phyloP scores from a whole-genome alignment of 2,888 invertebrate species.

The Himalopsyche anomala region DNA sequence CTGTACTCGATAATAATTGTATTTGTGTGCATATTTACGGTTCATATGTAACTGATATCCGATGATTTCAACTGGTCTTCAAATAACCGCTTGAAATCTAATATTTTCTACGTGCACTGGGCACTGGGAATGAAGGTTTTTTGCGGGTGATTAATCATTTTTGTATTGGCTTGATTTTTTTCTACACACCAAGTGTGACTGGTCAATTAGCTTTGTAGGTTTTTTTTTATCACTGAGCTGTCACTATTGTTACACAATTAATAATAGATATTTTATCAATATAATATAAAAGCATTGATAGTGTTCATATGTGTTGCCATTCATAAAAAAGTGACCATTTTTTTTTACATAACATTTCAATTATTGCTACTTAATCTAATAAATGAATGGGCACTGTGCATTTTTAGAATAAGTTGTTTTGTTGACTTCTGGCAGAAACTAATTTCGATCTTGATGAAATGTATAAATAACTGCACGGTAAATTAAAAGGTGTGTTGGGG shows the following conservation, averaged over 20 bases:
- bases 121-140: background rate
- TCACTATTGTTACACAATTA: background rate
- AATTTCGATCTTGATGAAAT: no score
- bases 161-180: conserved; percentile 6
- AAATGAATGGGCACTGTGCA: no score
- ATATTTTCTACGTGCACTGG: background rate
- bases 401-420: no score
- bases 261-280: no score
- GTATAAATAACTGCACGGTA: no score
- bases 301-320: background rate
- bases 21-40: no score
- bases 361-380: background rate
- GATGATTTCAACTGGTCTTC: background rate
- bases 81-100: background rate
- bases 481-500: no score
- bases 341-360: no score
- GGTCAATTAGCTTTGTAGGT: background rate
- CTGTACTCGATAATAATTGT: no score
- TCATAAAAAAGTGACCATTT: background rate
- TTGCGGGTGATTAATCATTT: background rate
- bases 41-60: background rate
- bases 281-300: no score
- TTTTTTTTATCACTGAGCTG: conserved; percentile 2
- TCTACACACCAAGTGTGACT: background rate
- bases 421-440: no score